A percentile compares a stretch with the other conserved stretches of the same genome.
These are phyloP conservation scores for Nibea coibor DNA, from an alignment of 2,113 vertebrate species.

Conservation along the genomic window DNA sequence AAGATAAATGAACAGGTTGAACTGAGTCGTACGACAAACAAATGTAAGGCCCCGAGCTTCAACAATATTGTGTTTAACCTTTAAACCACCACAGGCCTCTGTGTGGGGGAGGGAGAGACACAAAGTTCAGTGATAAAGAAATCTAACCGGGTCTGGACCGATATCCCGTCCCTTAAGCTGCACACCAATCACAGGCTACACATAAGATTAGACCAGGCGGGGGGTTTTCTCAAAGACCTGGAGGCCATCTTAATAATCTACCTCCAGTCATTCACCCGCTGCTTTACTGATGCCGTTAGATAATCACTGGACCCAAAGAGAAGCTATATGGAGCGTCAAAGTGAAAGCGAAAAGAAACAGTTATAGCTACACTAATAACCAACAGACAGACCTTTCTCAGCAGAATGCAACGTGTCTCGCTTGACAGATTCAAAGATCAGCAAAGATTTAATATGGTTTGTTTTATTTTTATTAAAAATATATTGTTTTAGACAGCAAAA, in stretches of 20 bases:
- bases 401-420: no score
- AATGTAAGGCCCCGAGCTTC: no score
- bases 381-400: no score
- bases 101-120: constrained; percentile 2
- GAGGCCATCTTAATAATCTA: constrained; percentile 17
- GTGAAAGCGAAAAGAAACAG: neutral
- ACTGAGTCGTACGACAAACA: no score
- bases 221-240: constrained; percentile 7
- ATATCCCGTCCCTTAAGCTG: constrained; percentile 19
- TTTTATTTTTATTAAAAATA: no score
- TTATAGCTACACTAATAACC: no score
- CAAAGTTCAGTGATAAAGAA: neutral
- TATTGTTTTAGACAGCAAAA: no score
- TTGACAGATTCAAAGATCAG: no score
- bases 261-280: neutral
- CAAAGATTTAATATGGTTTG: no score
- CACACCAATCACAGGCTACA: constrained; percentile 45
- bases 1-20: no score
- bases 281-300: neutral
- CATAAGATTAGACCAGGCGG: constrained; percentile 42
- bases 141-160: constrained; percentile 26
- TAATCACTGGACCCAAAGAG: neutral
- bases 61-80: constrained; percentile 12
- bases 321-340: neutral
- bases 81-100: constrained; percentile 7